Base-by-base conservation (phyloP, 2,797 vertebrate species). In the Gymnoscopelus microlampas region DNA sequence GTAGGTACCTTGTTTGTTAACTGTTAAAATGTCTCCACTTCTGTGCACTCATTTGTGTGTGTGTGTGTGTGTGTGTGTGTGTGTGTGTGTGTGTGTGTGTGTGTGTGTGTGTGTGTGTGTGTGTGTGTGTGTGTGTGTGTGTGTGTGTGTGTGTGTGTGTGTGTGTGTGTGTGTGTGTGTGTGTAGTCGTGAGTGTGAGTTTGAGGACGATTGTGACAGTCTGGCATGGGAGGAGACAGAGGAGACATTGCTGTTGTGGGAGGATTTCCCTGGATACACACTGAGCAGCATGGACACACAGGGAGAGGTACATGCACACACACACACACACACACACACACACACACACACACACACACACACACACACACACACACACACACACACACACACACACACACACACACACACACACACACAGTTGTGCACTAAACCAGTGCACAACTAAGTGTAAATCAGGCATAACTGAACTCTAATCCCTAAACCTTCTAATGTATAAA, bases 141-240 rank as follows among this genome's bases (percentile, higher is more conserved):
- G 55, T 51, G 23, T 29, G 10, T 60, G 0, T 63, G 60, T 64
- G 44, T 51, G 44, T 74, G 47, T 62, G 24, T 48, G 35, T 19
- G 19, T 19, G 19, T 29, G 26, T 2, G 26, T 29, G 26, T 29
- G 26, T 2, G 26, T 29, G n/a, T 44, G 23, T 53, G 55, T 71
- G 24, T 66, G 2, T 68, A 97, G 96, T 82, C 89, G 96, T 68
- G 97, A 97, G 67, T 95, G 94, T 85, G 97, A 96, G 85, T 97
- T 97, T 81, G 97, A 97, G 84, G 96, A 98, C 62, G 97, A 98
- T 93, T 97, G 96, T 68, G 96, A 98, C 92, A 97, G 96, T 89
- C 89, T 98, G 80, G 95, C 96, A 0, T 98, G 97, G 97, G 96
- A 98, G 87, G 96, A 98, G 88, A 96, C 95, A 0, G 97, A 98